phyloP scores from a whole-genome alignment of 2,888 invertebrate species.

The Parnassius orleans region DNA sequence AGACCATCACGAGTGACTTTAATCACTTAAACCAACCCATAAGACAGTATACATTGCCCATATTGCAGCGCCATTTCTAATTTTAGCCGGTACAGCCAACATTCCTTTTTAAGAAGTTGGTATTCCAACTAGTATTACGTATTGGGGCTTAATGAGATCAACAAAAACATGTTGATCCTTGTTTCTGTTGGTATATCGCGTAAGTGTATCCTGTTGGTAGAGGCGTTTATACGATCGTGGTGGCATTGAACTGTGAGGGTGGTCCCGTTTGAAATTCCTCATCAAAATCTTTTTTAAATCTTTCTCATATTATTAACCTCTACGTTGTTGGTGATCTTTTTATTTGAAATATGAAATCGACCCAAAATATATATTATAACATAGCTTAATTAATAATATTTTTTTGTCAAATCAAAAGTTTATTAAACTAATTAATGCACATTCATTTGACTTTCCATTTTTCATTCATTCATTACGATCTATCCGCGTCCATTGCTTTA shows the following conservation, averaged over 20 bases:
- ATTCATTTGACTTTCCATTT: no score
- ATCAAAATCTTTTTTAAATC: neutral
- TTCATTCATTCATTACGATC: no score
- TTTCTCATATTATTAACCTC: no score
- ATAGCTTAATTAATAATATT: no score
- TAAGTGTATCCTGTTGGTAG: conserved; percentile 8
- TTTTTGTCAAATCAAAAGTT: no score
- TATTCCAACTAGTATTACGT: conserved; percentile 48
- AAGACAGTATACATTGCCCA: conserved; percentile 46
- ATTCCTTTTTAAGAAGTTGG: conserved; percentile 51
- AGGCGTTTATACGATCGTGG: conserved; percentile 1
- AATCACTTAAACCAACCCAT: conserved; percentile 26
- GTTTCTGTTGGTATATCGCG: conserved; percentile 1
- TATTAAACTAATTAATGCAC: no score
- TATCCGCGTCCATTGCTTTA: no score
- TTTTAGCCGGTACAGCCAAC: conserved; percentile 60
- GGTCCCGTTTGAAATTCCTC: neutral
- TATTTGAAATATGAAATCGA: no score
- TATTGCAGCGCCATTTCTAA: conserved; percentile 57
- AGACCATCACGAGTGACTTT: conserved; percentile 12
- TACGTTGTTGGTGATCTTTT: no score
- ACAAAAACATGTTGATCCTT: conserved; percentile 27
- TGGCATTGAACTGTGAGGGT: conserved; percentile 1
- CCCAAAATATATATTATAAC: no score
- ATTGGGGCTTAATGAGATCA: conserved; percentile 32